These are phyloP conservation scores for Aproaerema taeniolella DNA, from an alignment of 2,888 invertebrate genomes.

Conservation along the genomic window DNA sequence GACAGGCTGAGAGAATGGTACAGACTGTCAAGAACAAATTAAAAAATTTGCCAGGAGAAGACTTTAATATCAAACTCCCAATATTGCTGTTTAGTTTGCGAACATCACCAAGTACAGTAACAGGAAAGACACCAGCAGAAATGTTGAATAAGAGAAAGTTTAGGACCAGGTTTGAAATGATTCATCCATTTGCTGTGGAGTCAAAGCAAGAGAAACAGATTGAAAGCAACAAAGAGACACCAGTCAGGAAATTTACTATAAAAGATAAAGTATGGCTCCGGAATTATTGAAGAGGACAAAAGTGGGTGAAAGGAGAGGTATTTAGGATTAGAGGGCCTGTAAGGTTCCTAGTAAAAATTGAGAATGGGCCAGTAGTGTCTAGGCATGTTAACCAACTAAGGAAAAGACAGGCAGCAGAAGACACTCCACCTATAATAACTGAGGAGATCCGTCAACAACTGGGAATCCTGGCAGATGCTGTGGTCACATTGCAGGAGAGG, in stretches of 20 bases:
- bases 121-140: constrained; percentile 19
- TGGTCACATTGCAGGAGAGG: neutral
- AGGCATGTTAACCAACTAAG: too few relatives aligned
- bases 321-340: neutral
- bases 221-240: neutral
- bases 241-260: neutral
- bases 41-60: constrained; percentile 7
- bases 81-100: constrained; percentile 16
- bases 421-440: too few relatives aligned
- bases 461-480: neutral
- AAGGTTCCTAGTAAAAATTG: neutral
- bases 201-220: neutral
- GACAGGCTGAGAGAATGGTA: constrained; percentile 16
- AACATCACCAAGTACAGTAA: constrained; percentile 15
- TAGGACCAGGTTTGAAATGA: constrained; percentile 6
- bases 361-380: too few relatives aligned
- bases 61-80: constrained; percentile 16
- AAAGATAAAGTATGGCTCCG: neutral
- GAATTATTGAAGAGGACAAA: neutral
- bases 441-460: too few relatives aligned
- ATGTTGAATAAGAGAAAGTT: constrained; percentile 14
- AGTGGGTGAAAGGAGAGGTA: neutral
- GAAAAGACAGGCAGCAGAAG: too few relatives aligned
- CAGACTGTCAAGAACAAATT: constrained; percentile 17
- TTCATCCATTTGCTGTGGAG: neutral